Conservation (phyloP, 2,113 vertebrate species). For the Tringa solitaria region DNA sequence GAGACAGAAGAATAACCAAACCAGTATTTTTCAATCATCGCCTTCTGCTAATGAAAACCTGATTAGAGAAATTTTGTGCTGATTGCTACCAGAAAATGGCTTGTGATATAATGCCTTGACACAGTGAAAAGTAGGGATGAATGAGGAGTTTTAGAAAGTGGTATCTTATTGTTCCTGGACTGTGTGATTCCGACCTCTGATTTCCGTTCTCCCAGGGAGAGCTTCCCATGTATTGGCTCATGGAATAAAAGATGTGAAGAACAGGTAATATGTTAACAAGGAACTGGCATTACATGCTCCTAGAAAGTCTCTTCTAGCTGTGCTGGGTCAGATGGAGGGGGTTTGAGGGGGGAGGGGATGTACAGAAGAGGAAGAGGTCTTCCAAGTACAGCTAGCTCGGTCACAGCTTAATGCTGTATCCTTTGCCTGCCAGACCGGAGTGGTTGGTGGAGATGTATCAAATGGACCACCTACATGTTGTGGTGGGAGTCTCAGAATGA, state of each 20-base stretch:
- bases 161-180: not conserved
- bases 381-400: fast-evolving
- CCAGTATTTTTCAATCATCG: not conserved
- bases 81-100: not conserved
- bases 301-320: not conserved
- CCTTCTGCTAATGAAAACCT: not conserved
- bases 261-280: not conserved
- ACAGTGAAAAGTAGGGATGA: not conserved
- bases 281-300: not conserved
- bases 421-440: not conserved
- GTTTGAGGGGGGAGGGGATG: too few species aligned
- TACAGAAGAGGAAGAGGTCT: not conserved
- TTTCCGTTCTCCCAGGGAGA: not conserved
- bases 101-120: not conserved
- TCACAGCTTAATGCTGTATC: not conserved
- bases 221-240: not conserved
- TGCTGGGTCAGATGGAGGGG: not conserved
- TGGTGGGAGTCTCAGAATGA: not conserved
- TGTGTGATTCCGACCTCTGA: not conserved
- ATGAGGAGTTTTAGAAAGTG: not conserved
- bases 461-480: too few species aligned
- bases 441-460: not conserved
- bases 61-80: not conserved
- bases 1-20: not conserved
- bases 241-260: not conserved